Evolutionary conservation across 2,888 invertebrate species (phyloP), one percentile per base, ranked within the genome.

Genomic region (Branchellion lobata): DNA sequence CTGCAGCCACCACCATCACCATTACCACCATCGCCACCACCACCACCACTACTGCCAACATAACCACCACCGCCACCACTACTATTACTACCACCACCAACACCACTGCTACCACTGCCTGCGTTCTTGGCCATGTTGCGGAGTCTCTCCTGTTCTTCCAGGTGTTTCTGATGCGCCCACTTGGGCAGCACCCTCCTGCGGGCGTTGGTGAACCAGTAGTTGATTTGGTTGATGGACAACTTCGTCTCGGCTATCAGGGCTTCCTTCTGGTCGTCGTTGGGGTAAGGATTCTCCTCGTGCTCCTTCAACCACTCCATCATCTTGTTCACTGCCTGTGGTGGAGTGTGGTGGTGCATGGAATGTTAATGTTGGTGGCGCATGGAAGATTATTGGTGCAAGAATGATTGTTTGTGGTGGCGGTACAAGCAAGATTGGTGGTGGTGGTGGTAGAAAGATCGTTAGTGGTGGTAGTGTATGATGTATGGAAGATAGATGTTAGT

Each of bases 161-260:
- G 71, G 78, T 82, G 79, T n/a, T 81, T 80, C 78, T 83, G 83
- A 29, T 83, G 80, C 11, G 82, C 82, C 87, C 87, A 87, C 82
- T 87, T 87, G 76, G 87, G 87, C 81, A 87, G 84, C 80, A 87
- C 86, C 79, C 87, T 83, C 33, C 87, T 83, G n/a, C 87, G 83
- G 14, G 87, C 87, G 80, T 87, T 87, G 33, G 87, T 87, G 82
- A 87, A 87, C 87, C 87, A 87, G 82, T 87, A 87, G 84, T 87
- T 87, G 79, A 87, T 87, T 82, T 87, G 87, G 81, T 86, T 87
- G 77, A 87, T 87, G 2, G 86, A 85, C 2, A 87, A 84, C 78
- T 86, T 86, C 24, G 87, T 87, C 82, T 86, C 85, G 82, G 85
- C 85, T 72, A 87, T 86, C 40, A 87, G 82, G 85, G 86, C 85